Base-by-base conservation (phyloP, 2,888 invertebrate genomes). In the Ophion costatus region DNA sequence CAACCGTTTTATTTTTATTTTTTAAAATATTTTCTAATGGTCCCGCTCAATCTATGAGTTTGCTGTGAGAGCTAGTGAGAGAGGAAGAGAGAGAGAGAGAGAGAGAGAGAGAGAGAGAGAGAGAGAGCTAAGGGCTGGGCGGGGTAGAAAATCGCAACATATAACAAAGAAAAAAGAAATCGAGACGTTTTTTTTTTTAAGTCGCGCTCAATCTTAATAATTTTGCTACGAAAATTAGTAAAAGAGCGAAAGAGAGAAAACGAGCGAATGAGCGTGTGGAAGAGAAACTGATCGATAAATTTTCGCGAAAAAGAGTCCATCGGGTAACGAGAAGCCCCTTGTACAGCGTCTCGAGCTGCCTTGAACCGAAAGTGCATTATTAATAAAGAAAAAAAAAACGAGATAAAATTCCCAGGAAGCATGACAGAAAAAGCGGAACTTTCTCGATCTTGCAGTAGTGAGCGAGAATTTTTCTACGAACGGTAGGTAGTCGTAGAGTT, bases 281-380 rank as follows among this genome's bases (percentile, higher is more conserved):
- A 42, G 82, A 85, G 75, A 84, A 74, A 75, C 9, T 82, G 82
- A 79, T 56, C 22, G 78, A 75, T 75, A 56, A 82, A 56, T 83
- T 83, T 82, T 80, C 70, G 79, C 79, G 70, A 79, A 82, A 79
- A 69, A 85, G 84, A 84, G 86, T 87, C 85, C 85, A 85, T 88
- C 86, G 87, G 86, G 88, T 83, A 88, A 87, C 84, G 80, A 86
- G 87, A 90, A 90, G 89, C 92, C 92, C 92, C 91, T 91, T 92
- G 89, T 93, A 92, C 90, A 92, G 91, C 91, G 91, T 93, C 91
- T 92, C 92, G 91, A 92, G 91, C 92, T 93, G 93, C 92, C 93
- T 93, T 93, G 91, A 93, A 93, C 92, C 92, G 90, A 93, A 93
- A 93, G 93, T 93, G 93, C 93, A 93, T 93, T 93, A 93, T 88